Evolutionary conservation across 2,113 vertebrate genomes (phyloP).

Genomic region (Dasyornis broadbenti): DNA sequence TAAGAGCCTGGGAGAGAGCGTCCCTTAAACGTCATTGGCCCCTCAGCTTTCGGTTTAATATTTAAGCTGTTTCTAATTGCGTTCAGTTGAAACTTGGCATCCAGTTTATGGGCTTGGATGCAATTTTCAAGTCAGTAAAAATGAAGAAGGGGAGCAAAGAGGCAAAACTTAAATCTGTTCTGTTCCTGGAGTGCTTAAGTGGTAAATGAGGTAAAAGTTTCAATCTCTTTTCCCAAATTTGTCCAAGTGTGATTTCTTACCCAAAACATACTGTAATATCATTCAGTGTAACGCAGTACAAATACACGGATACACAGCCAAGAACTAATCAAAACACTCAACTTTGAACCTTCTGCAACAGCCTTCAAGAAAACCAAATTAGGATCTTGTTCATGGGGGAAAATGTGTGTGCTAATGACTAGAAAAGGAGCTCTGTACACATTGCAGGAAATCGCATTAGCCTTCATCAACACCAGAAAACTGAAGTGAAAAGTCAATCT

Average conservation of each 20-base stretch:
- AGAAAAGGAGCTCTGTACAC: not conserved
- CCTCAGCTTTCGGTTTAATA: conserved; percentile 1
- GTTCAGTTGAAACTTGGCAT: conserved; percentile 18
- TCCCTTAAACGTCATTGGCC: not conserved
- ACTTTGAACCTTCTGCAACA: not conserved
- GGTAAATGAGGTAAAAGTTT: not conserved
- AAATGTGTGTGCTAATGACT: not conserved
- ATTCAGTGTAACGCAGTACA: not conserved
- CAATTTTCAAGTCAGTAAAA: not conserved
- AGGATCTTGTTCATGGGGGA: not conserved
- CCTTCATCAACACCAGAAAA: not conserved
- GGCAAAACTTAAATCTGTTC: not conserved
- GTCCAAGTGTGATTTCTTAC: not conserved
- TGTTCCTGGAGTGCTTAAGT: not conserved
- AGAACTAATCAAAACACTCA: conserved; percentile 6
- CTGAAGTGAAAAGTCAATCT: not conserved
- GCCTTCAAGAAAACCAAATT: not conserved
- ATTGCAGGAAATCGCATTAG: not conserved
- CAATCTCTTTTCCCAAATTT: not conserved
- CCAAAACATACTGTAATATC: not conserved
- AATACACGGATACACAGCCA: not conserved
- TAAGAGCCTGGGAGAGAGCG: not conserved
- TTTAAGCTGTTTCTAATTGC: conserved; percentile 54
- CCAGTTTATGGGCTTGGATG: not conserved
- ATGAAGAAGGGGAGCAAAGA: not conserved